Conservation (phyloP, 1,140 invertebrate genomes). For the Cyclargus thomasi region DNA sequence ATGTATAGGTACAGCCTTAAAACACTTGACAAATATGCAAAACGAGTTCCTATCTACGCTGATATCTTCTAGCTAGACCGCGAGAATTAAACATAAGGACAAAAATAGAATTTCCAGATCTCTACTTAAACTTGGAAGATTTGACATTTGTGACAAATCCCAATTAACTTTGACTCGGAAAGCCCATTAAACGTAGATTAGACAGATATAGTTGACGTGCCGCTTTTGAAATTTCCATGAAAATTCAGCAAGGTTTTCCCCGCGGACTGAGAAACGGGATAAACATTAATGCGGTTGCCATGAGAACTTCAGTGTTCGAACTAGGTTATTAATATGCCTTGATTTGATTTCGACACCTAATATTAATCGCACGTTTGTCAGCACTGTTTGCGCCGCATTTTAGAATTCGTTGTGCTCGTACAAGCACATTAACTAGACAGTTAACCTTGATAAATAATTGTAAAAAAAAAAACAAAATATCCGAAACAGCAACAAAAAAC, state of each 20-base stretch:
- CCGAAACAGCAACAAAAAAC: no score
- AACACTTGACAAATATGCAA: no score
- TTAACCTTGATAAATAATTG: no score
- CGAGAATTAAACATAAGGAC: background rate
- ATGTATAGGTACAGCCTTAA: no score
- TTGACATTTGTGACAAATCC: background rate
- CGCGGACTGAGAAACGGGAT: background rate
- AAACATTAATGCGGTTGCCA: background rate
- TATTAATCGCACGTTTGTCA: no score
- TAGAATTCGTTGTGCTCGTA: no score
- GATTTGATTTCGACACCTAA: no score
- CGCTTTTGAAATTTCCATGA: background rate
- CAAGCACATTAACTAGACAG: no score
- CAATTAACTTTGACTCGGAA: background rate
- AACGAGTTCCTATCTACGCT: no score
- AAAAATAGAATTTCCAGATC: background rate
- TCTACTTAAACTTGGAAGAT: background rate
- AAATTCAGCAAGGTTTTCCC: background rate
- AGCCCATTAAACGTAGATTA: background rate
- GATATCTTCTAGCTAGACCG: background rate
- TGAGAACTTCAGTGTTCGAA: background rate
- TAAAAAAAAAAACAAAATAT: no score
- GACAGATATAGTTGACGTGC: background rate
- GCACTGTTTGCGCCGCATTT: no score
- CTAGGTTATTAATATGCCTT: no score